Base-by-base conservation (phyloP, 2,113 vertebrate species). In the Microtus ochrogaster region DNA sequence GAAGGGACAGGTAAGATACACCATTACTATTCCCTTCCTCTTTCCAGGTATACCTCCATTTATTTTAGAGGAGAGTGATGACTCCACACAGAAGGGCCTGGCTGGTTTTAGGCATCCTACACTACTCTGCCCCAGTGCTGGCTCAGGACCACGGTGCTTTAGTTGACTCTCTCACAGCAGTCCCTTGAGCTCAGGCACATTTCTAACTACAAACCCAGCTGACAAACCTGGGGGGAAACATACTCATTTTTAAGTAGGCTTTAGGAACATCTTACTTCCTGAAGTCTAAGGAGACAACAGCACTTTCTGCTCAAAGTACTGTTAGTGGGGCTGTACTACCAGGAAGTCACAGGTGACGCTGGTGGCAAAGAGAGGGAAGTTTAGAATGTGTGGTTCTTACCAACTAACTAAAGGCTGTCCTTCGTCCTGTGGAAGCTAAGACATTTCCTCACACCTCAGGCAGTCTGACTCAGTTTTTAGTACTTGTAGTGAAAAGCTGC, bases 181-280 rank as follows among this genome's bases (percentile, higher is more conserved):
- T 83, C 30, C 14, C 93, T 84, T 66, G 68, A 95, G 72, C 5
- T 3, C 47, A 78, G 91, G 90, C 36, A 86, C 68, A 92, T 63
- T 36, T 96, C 49, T 82, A 96, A 65, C 19, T 85, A 30, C 11
- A 91, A 96, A 73, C 65, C 24, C 41, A 39, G 44, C 14, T 66
- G 84, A 76, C 39, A 70, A 16, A 92, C 49, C 41, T 30, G 61
- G 92, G 28, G 55, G 17, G 24, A 92, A 65, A 92, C 41, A 10
- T 82, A 41, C 24, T 97, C 52, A 86, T 93, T 94, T 94, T 82
- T 33, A 85, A 39, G 49, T 8, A 90, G 65, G 92, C 78, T 89
- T 94, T 81, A 88, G 33, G 30, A 89, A 91, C 79, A 21, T 65
- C 72, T n/a, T n/a, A n/a, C n/a, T n/a, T n/a, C n/a, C n/a, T n/a